Evolutionary conservation across 2,888 invertebrate species (phyloP).

Genomic region (Patella ulyssiponensis): DNA sequence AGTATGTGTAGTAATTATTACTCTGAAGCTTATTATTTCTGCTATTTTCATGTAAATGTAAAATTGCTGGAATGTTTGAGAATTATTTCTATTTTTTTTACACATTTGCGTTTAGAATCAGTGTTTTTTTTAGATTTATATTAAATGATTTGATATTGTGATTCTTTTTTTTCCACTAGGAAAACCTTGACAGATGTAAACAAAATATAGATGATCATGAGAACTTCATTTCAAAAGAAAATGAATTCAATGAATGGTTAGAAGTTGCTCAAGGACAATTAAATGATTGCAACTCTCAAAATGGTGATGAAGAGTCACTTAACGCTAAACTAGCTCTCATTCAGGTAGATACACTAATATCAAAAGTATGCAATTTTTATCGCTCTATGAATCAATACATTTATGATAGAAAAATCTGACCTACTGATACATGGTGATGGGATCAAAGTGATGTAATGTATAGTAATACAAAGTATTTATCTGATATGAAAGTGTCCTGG

Average conservation of each 20-base stretch:
- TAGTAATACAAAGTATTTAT: too few relatives aligned
- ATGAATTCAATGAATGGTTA: slow-evolving; percentile 83
- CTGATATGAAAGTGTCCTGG: too few relatives aligned
- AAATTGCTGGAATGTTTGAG: neutral
- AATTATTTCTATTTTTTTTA: neutral
- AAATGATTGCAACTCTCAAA: slow-evolving; percentile 81
- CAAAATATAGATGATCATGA: slow-evolving; percentile 89
- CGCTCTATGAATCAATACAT: too few relatives aligned
- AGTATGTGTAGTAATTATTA: slow-evolving; percentile 37
- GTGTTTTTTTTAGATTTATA: neutral
- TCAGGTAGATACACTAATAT: slow-evolving; percentile 48
- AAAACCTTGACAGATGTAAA: slow-evolving; percentile 86
- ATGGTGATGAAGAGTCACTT: slow-evolving; percentile 86
- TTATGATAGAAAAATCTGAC: too few relatives aligned
- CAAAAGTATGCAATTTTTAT: too few relatives aligned
- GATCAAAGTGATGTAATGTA: too few relatives aligned
- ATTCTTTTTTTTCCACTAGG: slow-evolving; percentile 72
- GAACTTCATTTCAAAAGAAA: slow-evolving; percentile 81
- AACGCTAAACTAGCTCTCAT: slow-evolving; percentile 68
- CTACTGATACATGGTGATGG: too few relatives aligned
- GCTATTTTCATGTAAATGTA: neutral
- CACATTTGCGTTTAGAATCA: neutral
- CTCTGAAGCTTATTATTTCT: neutral
- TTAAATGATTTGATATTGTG: too few relatives aligned
- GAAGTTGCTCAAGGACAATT: slow-evolving; percentile 82